phyloP scores from a whole-genome alignment of 2,113 vertebrate genomes.

The Nyctibius bracteatus region DNA sequence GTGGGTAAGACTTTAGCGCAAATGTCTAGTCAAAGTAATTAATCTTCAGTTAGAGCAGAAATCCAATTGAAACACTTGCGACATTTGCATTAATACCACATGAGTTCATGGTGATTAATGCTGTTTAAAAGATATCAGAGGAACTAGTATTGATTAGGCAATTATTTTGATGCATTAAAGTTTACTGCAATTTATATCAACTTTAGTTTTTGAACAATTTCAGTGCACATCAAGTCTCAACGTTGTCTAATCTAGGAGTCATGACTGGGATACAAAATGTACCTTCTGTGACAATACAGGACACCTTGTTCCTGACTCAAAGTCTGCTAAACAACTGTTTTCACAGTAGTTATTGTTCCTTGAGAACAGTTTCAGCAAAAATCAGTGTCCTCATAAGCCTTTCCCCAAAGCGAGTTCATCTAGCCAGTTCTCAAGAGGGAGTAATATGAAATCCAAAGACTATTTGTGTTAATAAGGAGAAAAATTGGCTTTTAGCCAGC shows the following conservation, averaged over 20 bases:
- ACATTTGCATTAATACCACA: conserved; percentile 58
- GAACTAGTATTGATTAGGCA: conserved; percentile 70
- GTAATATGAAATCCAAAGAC: not conserved
- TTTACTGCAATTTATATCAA: conserved; percentile 51
- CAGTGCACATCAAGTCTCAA: not conserved
- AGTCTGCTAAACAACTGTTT: not conserved
- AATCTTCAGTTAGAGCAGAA: conserved; percentile 52
- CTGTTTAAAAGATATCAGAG: conserved; percentile 59
- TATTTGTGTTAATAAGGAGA: not conserved
- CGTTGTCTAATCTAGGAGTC: not conserved
- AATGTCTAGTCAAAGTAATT: conserved; percentile 46
- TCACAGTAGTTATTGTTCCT: not conserved
- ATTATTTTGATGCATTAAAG: conserved; percentile 66
- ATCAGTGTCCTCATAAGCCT: not conserved
- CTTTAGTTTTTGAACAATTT: conserved; percentile 19
- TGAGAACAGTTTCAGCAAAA: not conserved
- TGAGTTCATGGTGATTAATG: conserved; percentile 59
- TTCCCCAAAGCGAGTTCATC: not conserved
- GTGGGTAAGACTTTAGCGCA: conserved; percentile 11
- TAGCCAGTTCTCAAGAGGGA: not conserved
- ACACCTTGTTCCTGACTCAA: not conserved
- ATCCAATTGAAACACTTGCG: conserved; percentile 45
- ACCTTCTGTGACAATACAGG: not conserved
- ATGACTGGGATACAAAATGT: not conserved
- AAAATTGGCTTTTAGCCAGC: not conserved